These are phyloP conservation scores for Abrostola triplasia DNA, from an alignment of 2,888 invertebrate species.

Conservation along the genomic window DNA sequence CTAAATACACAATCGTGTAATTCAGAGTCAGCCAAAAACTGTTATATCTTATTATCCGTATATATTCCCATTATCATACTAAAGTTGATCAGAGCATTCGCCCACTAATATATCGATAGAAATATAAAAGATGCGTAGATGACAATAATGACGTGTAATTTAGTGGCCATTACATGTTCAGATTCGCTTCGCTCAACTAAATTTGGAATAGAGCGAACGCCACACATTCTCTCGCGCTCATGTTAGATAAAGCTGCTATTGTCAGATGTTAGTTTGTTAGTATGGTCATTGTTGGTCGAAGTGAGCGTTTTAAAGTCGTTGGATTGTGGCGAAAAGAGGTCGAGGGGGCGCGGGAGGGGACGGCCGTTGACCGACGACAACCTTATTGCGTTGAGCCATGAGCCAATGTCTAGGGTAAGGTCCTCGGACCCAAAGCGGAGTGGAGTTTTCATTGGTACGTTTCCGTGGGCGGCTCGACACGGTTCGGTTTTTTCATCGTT, in stretches of 20 bases:
- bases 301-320: slow-evolving; percentile 70
- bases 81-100: slow-evolving; percentile 2
- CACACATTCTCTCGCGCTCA: slow-evolving; percentile 61
- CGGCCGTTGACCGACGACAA: slow-evolving; percentile 84
- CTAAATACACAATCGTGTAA: neutral
- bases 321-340: slow-evolving; percentile 79
- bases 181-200: slow-evolving; percentile 51
- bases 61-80: neutral
- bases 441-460: slow-evolving; percentile 66
- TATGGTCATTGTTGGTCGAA: slow-evolving; percentile 60
- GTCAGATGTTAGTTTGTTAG: slow-evolving; percentile 60
- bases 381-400: slow-evolving; percentile 74
- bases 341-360: slow-evolving; percentile 73
- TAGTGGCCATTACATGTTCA: slow-evolving; percentile 41
- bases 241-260: slow-evolving; percentile 65
- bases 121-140: slow-evolving; percentile 21
- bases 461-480: slow-evolving; percentile 74
- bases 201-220: slow-evolving; percentile 58
- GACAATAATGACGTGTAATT: slow-evolving; percentile 45
- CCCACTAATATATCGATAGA: slow-evolving; percentile 27
- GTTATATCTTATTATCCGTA: neutral
- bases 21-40: neutral
- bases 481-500: slow-evolving; percentile 66
- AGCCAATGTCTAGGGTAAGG: slow-evolving; percentile 86
- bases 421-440: slow-evolving; percentile 76